Evolutionary conservation across 2,888 invertebrate species (phyloP), one percentile per base, ranked within the genome.

Genomic region (Eilema griseolum): DNA sequence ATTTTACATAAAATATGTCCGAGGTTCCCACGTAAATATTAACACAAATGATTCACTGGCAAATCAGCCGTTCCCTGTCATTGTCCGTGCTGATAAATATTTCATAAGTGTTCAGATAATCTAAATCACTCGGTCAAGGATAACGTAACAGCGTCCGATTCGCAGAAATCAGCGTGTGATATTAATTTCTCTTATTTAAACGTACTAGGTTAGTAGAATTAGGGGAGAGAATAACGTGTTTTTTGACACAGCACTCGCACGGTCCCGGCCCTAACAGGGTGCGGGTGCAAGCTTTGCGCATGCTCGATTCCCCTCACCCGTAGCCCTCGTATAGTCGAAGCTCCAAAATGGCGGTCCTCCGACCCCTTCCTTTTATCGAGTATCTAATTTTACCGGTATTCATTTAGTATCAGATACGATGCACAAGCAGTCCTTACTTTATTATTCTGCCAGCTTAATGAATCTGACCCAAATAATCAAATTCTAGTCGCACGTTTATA

Each of bases 161-260:
- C 78, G 75, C 79, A 82, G 68, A 86, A 85, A 84, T 82, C 85
- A 83, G 84, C 85, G 88, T 85, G 87, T 89, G 85, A 88, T 83
- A 87, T 86, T 90, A 90, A 92, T 90, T 83, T 82, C 83, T 84
- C 87, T 86, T 89, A 93, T 90, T 90, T 89, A 91, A 89, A 91
- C 93, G 92, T 93, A 93, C 90, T 93, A 90, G 93, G 93, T 93
- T 93, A 93, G 91, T 94, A 92, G 93, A 90, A 90, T 93, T 89
- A 92, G 89, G 92, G 94, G 92, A 93, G 86, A 90, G 91, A 93
- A 93, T 94, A 94, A 94, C 92, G 92, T 93, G 94, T 95, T 94
- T 93, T 95, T 94, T 94, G 94, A 94, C 94, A 94, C 93, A 89
- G 89, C 89, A 90, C 89, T 92, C 83, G 87, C 87, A 87, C 90